Evolutionary conservation across 2,888 invertebrate genomes (phyloP), one percentile per base, ranked within the genome.

Genomic region (Nemoura dubitans): DNA sequence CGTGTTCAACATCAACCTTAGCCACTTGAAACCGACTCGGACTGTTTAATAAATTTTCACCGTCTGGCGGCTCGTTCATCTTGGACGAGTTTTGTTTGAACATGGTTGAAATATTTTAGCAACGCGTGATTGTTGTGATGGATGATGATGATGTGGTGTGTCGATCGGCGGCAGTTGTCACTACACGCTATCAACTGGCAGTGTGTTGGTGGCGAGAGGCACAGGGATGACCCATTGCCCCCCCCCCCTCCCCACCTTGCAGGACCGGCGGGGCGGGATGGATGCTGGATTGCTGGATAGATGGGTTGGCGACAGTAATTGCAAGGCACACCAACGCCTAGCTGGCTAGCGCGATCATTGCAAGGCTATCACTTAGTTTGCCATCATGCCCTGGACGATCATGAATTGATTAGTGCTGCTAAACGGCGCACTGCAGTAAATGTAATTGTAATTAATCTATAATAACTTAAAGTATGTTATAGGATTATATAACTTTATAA

Each of bases 21-120:
- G 89, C 89, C 28, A 90, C 89, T 87, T 89, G 89, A 84, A 90
- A 90, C 21, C 90, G 88, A 86, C 88, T 88, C 85, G 88, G 59
- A 36, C 78, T 87, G 84, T 86, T 88, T 0, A 81, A 30, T 30
- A 29, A 30, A 28, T 28, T n/a, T 30, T 30, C 81, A 21, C 29
- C 81, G 30, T 28, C 30, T 28, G 29, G 30, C n/a, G n/a, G 30
- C n/a, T n/a, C 81, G 30, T 78, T 28, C 27, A 78, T 26, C 78
- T 78, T 78, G 26, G 28, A 10, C 25, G 78, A 25, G n/a, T 28
- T 27, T 78, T 78, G 78, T 27, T 28, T 26, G 27, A 78, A 78
- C 27, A 78, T 78, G n/a, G 76, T 25, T 36, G 76, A 76, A 5
- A n/a, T 21, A 7, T 25, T 25, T 26, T 78, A 10, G 78, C 28